A percentile compares a stretch with the other conserved stretches of the same genome.
Conservation (phyloP, 2,888 invertebrate genomes). For the Archips crataeganus region DNA sequence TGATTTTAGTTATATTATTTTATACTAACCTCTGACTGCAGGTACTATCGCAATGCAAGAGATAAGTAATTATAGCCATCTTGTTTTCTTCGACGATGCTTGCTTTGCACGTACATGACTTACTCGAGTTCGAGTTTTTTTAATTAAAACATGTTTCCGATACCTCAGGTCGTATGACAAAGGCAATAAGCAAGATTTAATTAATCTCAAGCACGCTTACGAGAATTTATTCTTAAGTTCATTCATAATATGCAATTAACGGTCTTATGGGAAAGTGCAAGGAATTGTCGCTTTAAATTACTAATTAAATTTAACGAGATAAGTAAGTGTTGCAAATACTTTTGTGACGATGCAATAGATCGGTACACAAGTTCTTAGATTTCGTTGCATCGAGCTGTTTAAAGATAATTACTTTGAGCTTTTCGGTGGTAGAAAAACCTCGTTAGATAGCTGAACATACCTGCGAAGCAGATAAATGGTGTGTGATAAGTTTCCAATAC, state of each 20-base stretch:
- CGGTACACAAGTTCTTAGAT: too few species aligned
- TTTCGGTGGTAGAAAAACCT: too few species aligned
- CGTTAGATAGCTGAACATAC: too few species aligned
- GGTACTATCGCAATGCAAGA: not conserved
- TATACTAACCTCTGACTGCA: not conserved
- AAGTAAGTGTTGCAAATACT: too few species aligned
- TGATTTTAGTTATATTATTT: not conserved
- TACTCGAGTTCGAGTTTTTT: not conserved
- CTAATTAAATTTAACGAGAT: too few species aligned
- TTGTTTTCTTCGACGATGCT: not conserved
- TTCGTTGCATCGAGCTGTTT: too few species aligned
- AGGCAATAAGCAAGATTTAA: not conserved
- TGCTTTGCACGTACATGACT: not conserved
- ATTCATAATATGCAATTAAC: not conserved
- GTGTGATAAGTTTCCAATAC: too few species aligned
- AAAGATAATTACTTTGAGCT: too few species aligned
- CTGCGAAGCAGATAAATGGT: too few species aligned
- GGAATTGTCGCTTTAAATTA: not conserved
- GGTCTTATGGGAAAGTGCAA: not conserved
- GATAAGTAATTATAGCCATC: not conserved
- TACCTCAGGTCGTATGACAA: not conserved
- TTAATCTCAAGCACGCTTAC: not conserved
- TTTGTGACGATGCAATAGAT: too few species aligned
- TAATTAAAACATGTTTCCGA: not conserved
- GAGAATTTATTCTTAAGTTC: not conserved